Evolutionary conservation across 2,888 invertebrate genomes (phyloP), one percentile per base, ranked within the genome.

Genomic region (Caenorhabditis sinica): DNA sequence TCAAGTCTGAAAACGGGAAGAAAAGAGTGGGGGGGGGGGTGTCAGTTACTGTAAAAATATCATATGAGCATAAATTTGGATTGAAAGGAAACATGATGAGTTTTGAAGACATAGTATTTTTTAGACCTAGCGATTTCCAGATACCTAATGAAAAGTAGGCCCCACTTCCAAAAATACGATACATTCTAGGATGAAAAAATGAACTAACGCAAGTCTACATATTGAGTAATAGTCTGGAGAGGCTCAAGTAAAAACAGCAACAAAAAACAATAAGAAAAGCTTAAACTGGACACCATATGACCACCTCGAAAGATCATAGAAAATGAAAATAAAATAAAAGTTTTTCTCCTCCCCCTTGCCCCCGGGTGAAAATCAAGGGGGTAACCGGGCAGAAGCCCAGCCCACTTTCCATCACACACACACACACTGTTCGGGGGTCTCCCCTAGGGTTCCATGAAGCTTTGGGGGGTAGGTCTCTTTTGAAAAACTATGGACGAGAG

Each of bases 311-410:
- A 40, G 40, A 43, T 72, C 40, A 65, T 43, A 33, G 65, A 65
- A 71, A 80, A 20, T 40, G 40, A 74, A 56, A 56, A 65, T 65
- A 23, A 49, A 66, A 66, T 68, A 43, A 60, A 68, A 49, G 40
- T 43, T 73, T n/a, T n/a, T 51, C 23, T 17, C 11, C 30, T 40
- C 45, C 33, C 33, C 53, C 45, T n/a, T 49, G 49, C 73, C 73
- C 25, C 63, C 33, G 75, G 51, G 56, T 49, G 36, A 15, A 40
- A 74, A 49, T 40, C 25, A 43, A 66, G 33, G 28, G 49, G 5
- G 45, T 45, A 15, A 15, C 20, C 28, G 28, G 65, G 60, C n/a
- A 63, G 33, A 17, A 36, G 53, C 8, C 53, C 36, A 6, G 25
- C 56, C 56, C 53, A 30, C 40, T 51, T 43, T 60, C 61, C 15